Evolutionary conservation across 2,888 invertebrate species (phyloP), one percentile per base, ranked within the genome.

Genomic region (Drosophila sordidula): DNA sequence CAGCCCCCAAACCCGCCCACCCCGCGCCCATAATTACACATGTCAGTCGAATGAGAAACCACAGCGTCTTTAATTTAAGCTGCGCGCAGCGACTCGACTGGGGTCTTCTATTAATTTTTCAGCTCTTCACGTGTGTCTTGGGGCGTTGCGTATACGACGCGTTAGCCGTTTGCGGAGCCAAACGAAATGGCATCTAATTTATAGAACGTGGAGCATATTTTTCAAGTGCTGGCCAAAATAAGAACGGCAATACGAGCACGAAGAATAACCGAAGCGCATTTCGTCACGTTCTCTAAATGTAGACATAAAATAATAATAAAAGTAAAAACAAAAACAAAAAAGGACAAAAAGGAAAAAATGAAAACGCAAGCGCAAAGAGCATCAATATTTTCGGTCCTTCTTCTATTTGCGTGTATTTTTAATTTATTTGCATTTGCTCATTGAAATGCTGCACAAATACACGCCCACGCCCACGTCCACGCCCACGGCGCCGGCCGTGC

Each of bases 401-500:
- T 55, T 67, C 73, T 83, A 66, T 87, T 75, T 84, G 64, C 69
- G 68, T 75, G 71, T 85, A 73, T 73, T 87, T 84, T 87, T 87
- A 84, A 84, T 84, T 84, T 84, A 84, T 84, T 87, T 82, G 84
- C 87, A 79, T 84, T 81, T 83, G 77, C 83, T 84, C 84, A 84
- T 84, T 84, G 83, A 87, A 84, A 84, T 84, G 83, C 83, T 84
- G 79, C 81, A 81, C 84, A 82, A 84, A 87, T 70, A 74, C 58
- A 64, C 46, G 50, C 45, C 50, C 29, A 63, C 46, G 45, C 22
- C 46, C 38, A 55, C n/a, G 54, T 14, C 65, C 9, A 52, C n/a
- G 57, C 36, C 62, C 47, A 54, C 50, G 57, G 46, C 65, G 46
- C 56, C 59, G 61, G 8, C 29, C 8, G 8, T 8, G 9, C 29